Evolutionary conservation across 2,797 vertebrate species (phyloP).

Genomic region (Picus viridis): DNA sequence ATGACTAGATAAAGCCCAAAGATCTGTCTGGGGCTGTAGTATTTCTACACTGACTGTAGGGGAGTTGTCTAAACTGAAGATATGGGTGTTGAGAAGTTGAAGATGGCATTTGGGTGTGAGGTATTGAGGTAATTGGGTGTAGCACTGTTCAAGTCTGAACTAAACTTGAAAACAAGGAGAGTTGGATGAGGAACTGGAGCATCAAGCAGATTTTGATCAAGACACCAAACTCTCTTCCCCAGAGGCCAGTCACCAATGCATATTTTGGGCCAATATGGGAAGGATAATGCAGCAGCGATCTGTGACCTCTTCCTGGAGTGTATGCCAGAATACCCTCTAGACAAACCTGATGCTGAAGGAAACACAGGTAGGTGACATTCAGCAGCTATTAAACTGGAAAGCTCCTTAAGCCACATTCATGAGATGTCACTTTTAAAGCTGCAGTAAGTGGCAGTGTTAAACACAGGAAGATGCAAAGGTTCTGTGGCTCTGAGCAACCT

Average conservation of each 20-base stretch:
- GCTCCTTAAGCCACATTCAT: neutral
- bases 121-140: neutral
- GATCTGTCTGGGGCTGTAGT: neutral
- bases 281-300: constrained; percentile 97
- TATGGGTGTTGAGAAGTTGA: neutral
- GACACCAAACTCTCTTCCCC: constrained; percentile 5
- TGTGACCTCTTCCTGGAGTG: constrained; percentile 98
- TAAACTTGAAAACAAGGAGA: neutral
- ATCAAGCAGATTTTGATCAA: neutral
- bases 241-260: constrained; percentile 99
- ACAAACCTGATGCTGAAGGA: constrained; percentile 95
- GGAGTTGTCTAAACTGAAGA: neutral
- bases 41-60: neutral
- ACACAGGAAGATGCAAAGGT: neutral
- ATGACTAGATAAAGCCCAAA: neutral
- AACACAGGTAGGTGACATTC: constrained; percentile 87
- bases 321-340: constrained; percentile 96
- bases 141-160: neutral
- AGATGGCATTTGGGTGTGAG: neutral
- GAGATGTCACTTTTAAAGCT: neutral
- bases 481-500: too few relatives aligned
- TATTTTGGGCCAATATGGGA: constrained; percentile 95
- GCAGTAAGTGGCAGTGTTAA: neutral
- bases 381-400: neutral
- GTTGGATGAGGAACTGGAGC: neutral